phyloP scores from a whole-genome alignment of 2,113 vertebrate genomes.

The Ginglymostoma cirratum region DNA sequence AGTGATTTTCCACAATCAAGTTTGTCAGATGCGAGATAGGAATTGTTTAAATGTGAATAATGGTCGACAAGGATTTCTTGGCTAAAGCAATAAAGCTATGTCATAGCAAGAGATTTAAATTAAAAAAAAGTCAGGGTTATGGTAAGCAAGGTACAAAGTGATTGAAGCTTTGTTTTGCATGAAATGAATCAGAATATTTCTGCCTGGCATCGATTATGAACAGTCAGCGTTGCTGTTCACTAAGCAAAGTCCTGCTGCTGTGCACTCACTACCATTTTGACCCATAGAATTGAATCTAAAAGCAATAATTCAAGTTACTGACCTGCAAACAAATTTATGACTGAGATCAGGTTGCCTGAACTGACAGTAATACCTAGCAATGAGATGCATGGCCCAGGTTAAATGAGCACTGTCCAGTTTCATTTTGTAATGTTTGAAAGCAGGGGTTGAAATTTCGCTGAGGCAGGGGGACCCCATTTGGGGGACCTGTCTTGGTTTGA shows the following conservation, averaged over 20 bases:
- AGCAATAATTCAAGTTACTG: slow-evolving; percentile 14
- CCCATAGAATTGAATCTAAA: neutral
- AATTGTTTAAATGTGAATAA: slow-evolving; percentile 25
- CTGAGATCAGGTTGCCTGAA: neutral
- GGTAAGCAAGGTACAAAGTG: neutral
- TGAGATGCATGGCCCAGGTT: neutral
- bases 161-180: neutral
- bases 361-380: neutral
- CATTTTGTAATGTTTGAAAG: neutral
- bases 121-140: neutral
- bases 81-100: neutral
- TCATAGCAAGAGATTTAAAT: neutral
- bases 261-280: neutral
- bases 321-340: neutral
- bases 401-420: neutral
- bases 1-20: slow-evolving; percentile 25
- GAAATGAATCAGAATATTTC: slow-evolving; percentile 1
- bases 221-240: neutral
- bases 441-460: neutral
- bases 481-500: too few species aligned
- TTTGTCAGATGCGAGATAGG: neutral
- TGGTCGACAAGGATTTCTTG: neutral
- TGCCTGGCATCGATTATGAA: neutral
- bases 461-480: neutral
- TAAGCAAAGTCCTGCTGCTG: neutral